A percentile compares a stretch with the other conserved stretches of the same genome.
Evolutionary conservation across 2,888 invertebrate species (phyloP).

Genomic region (Rhagium mordax): DNA sequence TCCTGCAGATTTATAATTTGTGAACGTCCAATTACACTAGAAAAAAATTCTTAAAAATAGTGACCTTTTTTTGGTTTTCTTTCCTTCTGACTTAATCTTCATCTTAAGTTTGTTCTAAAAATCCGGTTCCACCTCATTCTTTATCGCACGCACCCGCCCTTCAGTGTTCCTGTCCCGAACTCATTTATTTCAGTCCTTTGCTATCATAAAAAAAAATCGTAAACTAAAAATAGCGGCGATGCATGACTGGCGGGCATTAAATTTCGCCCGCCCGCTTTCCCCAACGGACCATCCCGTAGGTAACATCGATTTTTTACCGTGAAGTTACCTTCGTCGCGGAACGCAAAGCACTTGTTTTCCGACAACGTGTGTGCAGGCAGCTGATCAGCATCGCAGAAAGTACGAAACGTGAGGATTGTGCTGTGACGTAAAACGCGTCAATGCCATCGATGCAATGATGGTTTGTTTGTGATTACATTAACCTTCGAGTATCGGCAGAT

Average conservation of each 20-base stretch:
- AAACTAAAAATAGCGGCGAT: neutral
- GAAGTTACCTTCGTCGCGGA: neutral
- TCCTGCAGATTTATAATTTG: too few relatives aligned
- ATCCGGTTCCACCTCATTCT: too few relatives aligned
- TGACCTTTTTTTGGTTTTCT: too few relatives aligned
- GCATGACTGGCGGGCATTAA: slow-evolving; percentile 11
- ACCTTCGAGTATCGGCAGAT: slow-evolving; percentile 9
- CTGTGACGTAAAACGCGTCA: slow-evolving; percentile 17
- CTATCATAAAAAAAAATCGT: neutral
- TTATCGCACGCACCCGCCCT: neutral
- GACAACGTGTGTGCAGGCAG: slow-evolving; percentile 5
- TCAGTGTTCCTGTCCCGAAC: neutral
- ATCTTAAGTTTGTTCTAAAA: too few relatives aligned
- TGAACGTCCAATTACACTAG: too few relatives aligned
- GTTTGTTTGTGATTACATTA: slow-evolving; percentile 22
- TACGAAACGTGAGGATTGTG: neutral
- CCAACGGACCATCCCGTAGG: slow-evolving; percentile 1
- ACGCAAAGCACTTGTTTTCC: neutral
- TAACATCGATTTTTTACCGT: slow-evolving; percentile 9
- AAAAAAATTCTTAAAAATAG: too few relatives aligned
- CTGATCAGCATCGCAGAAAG: slow-evolving; percentile 5
- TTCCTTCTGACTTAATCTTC: too few relatives aligned
- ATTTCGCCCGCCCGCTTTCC: neutral
- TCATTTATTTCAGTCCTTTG: neutral
- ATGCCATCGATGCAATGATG: neutral